These are phyloP conservation scores for Platygyra sinensis DNA, from an alignment of 64 coral and sea anemone genomes.

Conservation along the genomic window DNA sequence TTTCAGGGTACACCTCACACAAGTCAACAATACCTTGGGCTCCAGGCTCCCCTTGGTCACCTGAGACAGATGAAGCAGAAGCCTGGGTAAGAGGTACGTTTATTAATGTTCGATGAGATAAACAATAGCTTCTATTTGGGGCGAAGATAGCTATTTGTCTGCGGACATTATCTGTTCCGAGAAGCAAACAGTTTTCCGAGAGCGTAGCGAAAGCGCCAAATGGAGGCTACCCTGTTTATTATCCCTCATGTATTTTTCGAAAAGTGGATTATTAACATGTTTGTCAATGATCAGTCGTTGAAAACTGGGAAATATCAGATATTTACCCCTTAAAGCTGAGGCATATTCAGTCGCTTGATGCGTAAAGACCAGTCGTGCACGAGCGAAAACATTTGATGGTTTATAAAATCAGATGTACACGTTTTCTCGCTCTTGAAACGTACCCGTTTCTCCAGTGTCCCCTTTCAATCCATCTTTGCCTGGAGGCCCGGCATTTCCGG, in stretches of 20 bases:
- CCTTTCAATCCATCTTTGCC: conserved; percentile 39
- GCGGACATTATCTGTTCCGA: background rate
- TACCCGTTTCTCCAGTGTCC: conserved; percentile 4
- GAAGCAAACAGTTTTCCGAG: too few relatives aligned
- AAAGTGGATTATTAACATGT: too few relatives aligned
- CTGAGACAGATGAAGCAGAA: background rate
- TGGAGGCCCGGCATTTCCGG: background rate
- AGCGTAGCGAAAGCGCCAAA: too few relatives aligned
- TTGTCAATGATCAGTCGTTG: too few relatives aligned
- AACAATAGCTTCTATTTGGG: background rate
- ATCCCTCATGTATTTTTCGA: too few relatives aligned
- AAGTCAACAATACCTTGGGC: background rate
- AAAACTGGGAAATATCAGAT: too few relatives aligned
- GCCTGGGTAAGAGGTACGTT: background rate
- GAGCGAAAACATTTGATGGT: too few relatives aligned
- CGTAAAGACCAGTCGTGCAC: too few relatives aligned
- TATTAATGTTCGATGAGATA: background rate
- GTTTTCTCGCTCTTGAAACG: background rate
- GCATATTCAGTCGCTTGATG: too few relatives aligned
- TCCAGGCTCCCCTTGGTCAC: conserved; percentile 31
- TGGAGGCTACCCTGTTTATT: too few relatives aligned
- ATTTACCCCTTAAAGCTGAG: too few relatives aligned
- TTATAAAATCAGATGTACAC: too few relatives aligned
- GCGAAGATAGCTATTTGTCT: background rate
- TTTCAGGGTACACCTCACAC: background rate